Evolutionary conservation across 2,113 vertebrate species (phyloP).

Genomic region (Copsychus sechellarum): DNA sequence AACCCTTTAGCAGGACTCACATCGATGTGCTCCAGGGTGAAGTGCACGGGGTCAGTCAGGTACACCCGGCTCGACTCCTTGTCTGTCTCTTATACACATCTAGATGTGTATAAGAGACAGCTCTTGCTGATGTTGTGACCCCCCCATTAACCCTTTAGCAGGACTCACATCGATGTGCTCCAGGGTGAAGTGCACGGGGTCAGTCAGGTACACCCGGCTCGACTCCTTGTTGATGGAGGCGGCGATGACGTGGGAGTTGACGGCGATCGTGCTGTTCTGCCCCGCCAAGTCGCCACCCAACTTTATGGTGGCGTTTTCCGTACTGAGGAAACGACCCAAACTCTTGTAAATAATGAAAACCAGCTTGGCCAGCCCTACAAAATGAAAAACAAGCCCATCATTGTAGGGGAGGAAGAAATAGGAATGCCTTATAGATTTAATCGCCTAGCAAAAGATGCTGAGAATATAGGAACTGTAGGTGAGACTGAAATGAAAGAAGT

Average conservation of each 20-base stretch:
- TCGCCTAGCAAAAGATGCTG: too few relatives aligned
- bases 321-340: slow-evolving; percentile 94
- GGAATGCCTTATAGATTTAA: too few relatives aligned
- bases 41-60: slow-evolving; percentile 95
- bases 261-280: slow-evolving; percentile 89
- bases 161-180: slow-evolving; percentile 96
- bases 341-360: slow-evolving; percentile 98
- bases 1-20: too few relatives aligned
- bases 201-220: slow-evolving; percentile 94
- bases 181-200: slow-evolving; percentile 96
- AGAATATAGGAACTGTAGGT: too few relatives aligned
- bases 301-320: slow-evolving; percentile 95
- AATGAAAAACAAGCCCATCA: not conserved
- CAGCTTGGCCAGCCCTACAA: slow-evolving; percentile 91
- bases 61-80: slow-evolving; percentile 98
- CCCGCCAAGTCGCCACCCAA: slow-evolving; percentile 83
- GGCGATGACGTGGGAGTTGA: slow-evolving; percentile 96
- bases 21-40: slow-evolving; percentile 94
- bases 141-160: too few relatives aligned
- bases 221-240: slow-evolving; percentile 99
- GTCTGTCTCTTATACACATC: too few relatives aligned
- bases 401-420: too few relatives aligned
- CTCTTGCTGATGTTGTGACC: too few relatives aligned
- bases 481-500: too few relatives aligned
- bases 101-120: too few relatives aligned